phyloP scores from a whole-genome alignment of 2,113 vertebrate genomes.

The Centropus unirufus region DNA sequence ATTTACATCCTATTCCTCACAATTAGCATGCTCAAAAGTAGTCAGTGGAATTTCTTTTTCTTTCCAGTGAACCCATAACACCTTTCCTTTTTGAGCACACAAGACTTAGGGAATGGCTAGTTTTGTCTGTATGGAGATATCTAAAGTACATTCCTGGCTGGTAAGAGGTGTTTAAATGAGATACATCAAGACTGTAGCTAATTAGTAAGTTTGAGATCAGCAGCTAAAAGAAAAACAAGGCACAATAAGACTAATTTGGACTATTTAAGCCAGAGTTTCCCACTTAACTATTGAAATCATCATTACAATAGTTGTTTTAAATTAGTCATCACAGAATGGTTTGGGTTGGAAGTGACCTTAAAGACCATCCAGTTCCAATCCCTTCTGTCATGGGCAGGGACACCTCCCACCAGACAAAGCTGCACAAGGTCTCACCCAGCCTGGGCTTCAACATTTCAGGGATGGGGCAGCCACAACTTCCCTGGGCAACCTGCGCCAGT shows the following conservation, averaged over 20 bases:
- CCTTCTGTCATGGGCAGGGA: too few species aligned
- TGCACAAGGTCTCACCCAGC: too few species aligned
- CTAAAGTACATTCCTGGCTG: not conserved
- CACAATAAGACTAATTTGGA: not conserved
- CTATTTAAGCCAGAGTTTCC: not conserved
- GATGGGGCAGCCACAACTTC: too few species aligned
- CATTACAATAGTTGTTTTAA: not conserved
- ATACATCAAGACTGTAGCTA: not conserved
- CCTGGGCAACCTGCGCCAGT: too few species aligned
- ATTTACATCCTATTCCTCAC: not conserved
- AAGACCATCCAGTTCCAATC: too few species aligned
- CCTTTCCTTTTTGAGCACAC: not conserved
- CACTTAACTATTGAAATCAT: not conserved
- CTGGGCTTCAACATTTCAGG: too few species aligned
- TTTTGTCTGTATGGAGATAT: not conserved
- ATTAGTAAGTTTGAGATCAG: not conserved
- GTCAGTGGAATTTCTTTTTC: not conserved
- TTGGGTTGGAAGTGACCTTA: too few species aligned
- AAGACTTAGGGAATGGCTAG: not conserved
- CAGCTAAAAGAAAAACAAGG: not conserved
- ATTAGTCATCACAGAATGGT: not conserved
- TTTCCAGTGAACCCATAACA: not conserved
- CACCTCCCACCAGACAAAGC: too few species aligned
- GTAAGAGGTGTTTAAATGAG: not conserved
- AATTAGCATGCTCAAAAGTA: not conserved